Conservation (phyloP, 2,797 vertebrate genomes). For the Clarias laeviceps region DNA sequence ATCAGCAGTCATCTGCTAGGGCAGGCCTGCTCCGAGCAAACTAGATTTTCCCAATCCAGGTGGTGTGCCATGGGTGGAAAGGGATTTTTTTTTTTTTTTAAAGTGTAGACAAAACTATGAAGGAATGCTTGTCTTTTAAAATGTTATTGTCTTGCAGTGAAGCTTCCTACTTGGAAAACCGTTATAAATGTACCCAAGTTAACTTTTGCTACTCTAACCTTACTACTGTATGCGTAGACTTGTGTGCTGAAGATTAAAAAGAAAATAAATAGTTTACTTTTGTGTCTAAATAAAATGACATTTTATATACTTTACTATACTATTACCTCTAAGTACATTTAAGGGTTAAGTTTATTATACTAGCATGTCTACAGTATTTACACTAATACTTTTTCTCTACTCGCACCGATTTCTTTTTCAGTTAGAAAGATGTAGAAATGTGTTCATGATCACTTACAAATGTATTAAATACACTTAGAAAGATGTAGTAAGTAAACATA, state of each 20-base stretch:
- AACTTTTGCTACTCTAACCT: background rate
- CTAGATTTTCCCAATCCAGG: conserved; percentile 16
- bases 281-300: background rate
- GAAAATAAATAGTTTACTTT: background rate
- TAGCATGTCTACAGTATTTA: background rate
- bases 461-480: background rate
- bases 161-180: background rate
- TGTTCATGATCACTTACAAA: no score
- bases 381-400: background rate
- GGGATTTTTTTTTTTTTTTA: background rate
- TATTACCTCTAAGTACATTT: background rate
- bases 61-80: conserved; percentile 46
- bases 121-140: background rate
- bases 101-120: background rate
- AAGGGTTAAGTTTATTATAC: background rate
- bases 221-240: background rate
- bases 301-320: background rate
- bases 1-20: conserved; percentile 1
- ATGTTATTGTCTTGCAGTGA: background rate
- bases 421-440: background rate
- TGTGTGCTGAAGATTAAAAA: background rate
- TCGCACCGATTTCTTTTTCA: background rate
- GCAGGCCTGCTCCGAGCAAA: background rate
- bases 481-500: background rate
- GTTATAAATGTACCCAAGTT: background rate